Conservation (phyloP, 1,140 invertebrate species). For the Trinorchestia longiramus region DNA sequence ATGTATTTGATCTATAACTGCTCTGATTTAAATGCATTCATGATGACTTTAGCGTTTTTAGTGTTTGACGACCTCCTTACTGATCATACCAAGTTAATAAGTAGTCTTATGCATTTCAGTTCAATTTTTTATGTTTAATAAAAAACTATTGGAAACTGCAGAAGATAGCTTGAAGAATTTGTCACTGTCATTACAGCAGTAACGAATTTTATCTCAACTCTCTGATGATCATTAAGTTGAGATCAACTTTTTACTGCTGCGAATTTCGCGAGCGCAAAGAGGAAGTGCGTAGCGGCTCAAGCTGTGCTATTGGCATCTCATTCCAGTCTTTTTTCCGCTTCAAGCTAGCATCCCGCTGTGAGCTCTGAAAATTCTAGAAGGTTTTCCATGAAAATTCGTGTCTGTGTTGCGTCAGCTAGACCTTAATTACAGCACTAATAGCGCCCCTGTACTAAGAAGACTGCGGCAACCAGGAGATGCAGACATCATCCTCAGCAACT, state of each 20-base stretch:
- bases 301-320: neutral
- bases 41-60: neutral
- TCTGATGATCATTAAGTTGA: neutral
- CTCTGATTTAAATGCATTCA: neutral
- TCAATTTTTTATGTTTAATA: neutral
- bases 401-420: neutral
- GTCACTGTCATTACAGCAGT: neutral
- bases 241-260: neutral
- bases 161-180: neutral
- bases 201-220: neutral
- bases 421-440: conserved; percentile 40
- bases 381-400: neutral
- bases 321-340: neutral
- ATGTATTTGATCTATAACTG: neutral
- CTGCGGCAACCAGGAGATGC: neutral
- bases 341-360: neutral
- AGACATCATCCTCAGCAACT: neutral
- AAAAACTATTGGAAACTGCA: neutral
- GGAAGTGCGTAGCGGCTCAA: neutral
- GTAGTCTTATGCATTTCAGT: neutral
- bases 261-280: neutral
- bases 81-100: neutral
- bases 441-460: neutral
- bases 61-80: neutral
- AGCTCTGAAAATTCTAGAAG: neutral